Evolutionary conservation across 1,140 invertebrate species (phyloP), one percentile per base, ranked within the genome.

Genomic region (Drosophila grimshawi): DNA sequence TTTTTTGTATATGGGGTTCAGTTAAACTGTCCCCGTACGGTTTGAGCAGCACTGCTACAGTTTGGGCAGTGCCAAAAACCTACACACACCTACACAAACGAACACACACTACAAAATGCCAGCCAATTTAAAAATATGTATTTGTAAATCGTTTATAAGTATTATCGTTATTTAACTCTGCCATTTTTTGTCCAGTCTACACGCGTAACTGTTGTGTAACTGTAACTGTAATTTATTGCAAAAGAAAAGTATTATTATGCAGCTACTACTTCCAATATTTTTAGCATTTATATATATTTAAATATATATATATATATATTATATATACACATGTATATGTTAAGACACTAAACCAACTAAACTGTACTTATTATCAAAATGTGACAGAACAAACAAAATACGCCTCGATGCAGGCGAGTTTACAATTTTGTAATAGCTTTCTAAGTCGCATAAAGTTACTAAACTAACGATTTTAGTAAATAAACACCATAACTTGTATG

Each of bases 201-300:
- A 46, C 59, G 11, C 11, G 41, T 4, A 19, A 33, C 30, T 45
- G 32, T 30, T 81, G 80, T 81, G 39, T 43, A 43, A 80, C 59
- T 81, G 39, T 43, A 43, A 85, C 59, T 61, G 76, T 88, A 88
- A 89, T 85, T 88, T 88, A 88, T 85, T 75, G 80, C 74, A 62
- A 83, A 81, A 43, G n/a, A 43, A 43, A 86, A 88, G 85, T 88
- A 88, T 88, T 88, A 88, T 81, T 88, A 83, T 83, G 68, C 76
- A 80, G 79, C 72, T 72, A 64, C 48, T 57, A 86, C 86, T 89
- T 89, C 86, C 86, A 80, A 80, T 89, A 86, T 77, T 77, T 89
- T 78, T 78, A 89, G 70, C 69, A 69, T 73, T 85, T 88, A 80
- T 53, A 71, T 52, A 52, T n/a, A 52, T 5, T 35, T 53, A 37